A percentile compares a stretch with the other conserved stretches of the same genome.
phyloP scores from a whole-genome alignment of 2,797 vertebrate genomes.

The Anisognathus igniventris region DNA sequence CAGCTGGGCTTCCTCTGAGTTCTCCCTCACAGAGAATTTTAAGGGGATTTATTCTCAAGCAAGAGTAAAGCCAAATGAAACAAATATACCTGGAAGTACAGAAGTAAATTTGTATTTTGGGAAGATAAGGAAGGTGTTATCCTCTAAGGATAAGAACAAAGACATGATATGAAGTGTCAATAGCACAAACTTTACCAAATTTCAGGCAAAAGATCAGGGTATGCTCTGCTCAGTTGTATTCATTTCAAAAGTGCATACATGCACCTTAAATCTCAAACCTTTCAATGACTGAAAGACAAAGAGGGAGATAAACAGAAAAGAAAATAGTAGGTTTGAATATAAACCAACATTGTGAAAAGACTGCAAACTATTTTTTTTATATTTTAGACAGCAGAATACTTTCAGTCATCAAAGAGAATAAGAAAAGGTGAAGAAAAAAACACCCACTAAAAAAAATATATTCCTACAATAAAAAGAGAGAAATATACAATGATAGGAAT shows the following conservation, averaged over 20 bases:
- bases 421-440: neutral
- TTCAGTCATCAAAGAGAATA: constrained; percentile 32
- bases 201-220: neutral
- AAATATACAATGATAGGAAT: neutral
- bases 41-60: neutral
- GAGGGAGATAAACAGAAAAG: neutral
- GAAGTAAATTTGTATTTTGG: neutral
- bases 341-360: neutral
- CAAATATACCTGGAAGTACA: neutral
- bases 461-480: neutral
- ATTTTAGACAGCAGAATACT: neutral
- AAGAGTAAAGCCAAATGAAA: neutral
- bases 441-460: neutral
- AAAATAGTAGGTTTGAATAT: neutral
- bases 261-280: neutral
- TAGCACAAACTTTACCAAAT: neutral
- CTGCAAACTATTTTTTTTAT: neutral
- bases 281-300: neutral
- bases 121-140: neutral
- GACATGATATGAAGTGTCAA: neutral
- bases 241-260: neutral
- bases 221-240: neutral
- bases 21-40: neutral
- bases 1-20: neutral
- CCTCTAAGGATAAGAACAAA: neutral